Percentiles rank a stretch among this genome's conserved stretches.
phyloP scores from a whole-genome alignment of 2,113 vertebrate genomes.

The Romanogobio albipinnatus region DNA sequence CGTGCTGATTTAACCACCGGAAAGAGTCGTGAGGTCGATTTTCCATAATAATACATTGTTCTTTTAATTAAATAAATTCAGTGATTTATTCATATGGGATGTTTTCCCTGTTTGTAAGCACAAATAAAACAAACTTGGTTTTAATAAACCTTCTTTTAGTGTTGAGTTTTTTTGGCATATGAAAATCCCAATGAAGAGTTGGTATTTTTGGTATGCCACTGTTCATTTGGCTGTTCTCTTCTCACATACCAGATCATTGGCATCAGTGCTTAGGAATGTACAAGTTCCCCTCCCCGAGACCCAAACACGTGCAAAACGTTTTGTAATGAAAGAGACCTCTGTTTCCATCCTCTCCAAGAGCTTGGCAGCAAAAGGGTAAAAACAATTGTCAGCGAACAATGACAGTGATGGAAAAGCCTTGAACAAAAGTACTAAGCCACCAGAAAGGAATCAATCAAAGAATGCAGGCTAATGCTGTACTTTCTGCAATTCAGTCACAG shows the following conservation, averaged over 20 bases:
- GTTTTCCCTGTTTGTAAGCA: constrained; percentile 26
- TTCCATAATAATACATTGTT: constrained; percentile 2
- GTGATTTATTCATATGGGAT: neutral
- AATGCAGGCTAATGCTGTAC: neutral
- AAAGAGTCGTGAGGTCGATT: neutral
- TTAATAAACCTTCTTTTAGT: constrained; percentile 14
- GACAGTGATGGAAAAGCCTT: constrained; percentile 23
- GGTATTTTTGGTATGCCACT: constrained; percentile 16
- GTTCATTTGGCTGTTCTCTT: neutral
- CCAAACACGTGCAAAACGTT: constrained; percentile 58
- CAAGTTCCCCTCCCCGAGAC: constrained; percentile 46
- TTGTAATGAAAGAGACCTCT: constrained; percentile 63
- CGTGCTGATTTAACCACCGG: constrained; percentile 62
- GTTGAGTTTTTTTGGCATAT: neutral
- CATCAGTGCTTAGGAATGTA: constrained; percentile 64
- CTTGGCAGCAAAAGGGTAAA: constrained; percentile 57
- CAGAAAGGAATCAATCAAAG: neutral
- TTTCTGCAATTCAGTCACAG: neutral
- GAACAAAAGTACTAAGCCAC: neutral
- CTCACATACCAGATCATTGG: constrained; percentile 12
- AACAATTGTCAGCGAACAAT: constrained; percentile 61
- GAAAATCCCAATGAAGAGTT: neutral
- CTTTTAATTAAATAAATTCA: neutral
- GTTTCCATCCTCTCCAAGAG: constrained; percentile 60
- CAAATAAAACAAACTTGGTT: constrained; percentile 53